phyloP scores from a whole-genome alignment of 2,113 vertebrate genomes.

The Nyctereutes procyonoides region DNA sequence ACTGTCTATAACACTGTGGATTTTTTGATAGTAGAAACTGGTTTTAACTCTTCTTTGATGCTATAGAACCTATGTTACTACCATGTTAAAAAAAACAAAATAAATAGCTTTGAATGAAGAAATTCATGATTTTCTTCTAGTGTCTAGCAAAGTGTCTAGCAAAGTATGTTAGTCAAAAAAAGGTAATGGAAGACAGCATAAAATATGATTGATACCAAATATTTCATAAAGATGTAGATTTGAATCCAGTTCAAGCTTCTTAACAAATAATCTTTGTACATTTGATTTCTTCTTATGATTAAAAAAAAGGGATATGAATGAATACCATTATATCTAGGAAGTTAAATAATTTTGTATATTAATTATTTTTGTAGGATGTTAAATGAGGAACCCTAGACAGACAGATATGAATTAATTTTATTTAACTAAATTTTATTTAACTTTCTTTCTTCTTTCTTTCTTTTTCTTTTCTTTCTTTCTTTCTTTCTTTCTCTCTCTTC shows the following conservation, averaged over 20 bases:
- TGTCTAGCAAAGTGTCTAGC: not conserved
- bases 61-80: not conserved
- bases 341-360: not conserved
- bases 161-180: not conserved
- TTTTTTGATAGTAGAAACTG: not conserved
- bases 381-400: not conserved
- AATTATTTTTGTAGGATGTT: not conserved
- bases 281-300: not conserved
- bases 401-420: not conserved
- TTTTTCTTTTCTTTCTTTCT: accelerated
- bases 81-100: not conserved
- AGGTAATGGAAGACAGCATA: not conserved
- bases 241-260: not conserved
- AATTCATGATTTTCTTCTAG: not conserved
- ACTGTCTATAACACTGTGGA: not conserved
- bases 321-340: not conserved
- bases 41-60: not conserved
- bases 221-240: not conserved
- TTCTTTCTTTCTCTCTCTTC: no score
- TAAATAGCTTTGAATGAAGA: not conserved
- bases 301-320: not conserved
- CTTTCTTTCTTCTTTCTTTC: no score
- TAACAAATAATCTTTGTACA: not conserved
- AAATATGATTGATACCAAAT: not conserved
- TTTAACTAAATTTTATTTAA: no score